Base-by-base conservation (phyloP, 2,888 invertebrate genomes). In the Chironomus tentans region DNA sequence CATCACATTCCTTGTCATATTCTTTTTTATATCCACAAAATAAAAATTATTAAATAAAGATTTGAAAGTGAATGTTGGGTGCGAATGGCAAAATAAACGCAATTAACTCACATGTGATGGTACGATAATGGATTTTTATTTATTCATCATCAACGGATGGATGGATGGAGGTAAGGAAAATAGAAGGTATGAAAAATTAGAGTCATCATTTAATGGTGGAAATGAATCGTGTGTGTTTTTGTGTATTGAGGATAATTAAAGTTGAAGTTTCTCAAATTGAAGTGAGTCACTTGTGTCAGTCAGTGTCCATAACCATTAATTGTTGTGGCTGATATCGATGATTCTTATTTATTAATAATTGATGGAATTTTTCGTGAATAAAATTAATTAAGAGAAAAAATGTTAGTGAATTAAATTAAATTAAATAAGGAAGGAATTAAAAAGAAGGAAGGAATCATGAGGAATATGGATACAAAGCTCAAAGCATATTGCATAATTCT, bases 401-500 rank as follows among this genome's bases (percentile, higher is more conserved):
- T 38, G 38, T 38, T 10, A 38, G 21, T 62, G 22, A 62, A 68
- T 12, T 7, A 24, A 72, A 61, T 61, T 7, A 62, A 73, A 12
- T 38, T 12, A 24, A 50, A 22, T 21, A n/a, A 21, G 6, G 22
- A 62, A 22, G 24, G 22, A 46, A 61, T 38, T 15, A 18, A 61
- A 68, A 38, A 38, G 10, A 38, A 38, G 13, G 28, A 28, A 28
- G 28, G 5, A 68, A 15, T 62, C 38, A 68, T 47, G 68, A 46
- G 48, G 15, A 15, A 74, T 65, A 74, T 74, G 74, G 74, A 74
- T 74, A 74, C 47, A 74, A 48, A 68, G 48, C 61, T 74, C 4
- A 68, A 68, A 22, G 62, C 68, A 24, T 74, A 68, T 38, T 74
- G 74, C 68, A 74, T 68, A 68, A 74, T 74, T 68, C 65, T 74